Evolutionary conservation across 2,113 vertebrate species (phyloP).

Genomic region (Coryphaenoides rupestris): DNA sequence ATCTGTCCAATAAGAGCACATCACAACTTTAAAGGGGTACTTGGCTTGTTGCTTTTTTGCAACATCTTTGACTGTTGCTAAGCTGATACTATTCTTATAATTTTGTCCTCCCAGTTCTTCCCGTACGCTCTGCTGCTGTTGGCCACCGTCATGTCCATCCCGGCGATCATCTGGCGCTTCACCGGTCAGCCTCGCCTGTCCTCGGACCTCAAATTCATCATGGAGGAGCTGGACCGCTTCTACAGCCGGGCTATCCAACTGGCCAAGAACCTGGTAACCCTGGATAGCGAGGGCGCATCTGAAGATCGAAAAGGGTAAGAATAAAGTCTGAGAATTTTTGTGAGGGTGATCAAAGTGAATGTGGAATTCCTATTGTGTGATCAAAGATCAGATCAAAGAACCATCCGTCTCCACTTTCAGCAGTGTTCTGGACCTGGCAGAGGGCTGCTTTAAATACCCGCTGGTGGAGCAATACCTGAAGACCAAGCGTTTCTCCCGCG

Average conservation of each 20-base stretch:
- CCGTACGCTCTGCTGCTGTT: slow-evolving; percentile 88
- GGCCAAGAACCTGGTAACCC: slow-evolving; percentile 74
- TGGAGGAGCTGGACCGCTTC: slow-evolving; percentile 94
- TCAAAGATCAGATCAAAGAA: too few species aligned
- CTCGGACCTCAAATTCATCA: slow-evolving; percentile 92
- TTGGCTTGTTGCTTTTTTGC: too few species aligned
- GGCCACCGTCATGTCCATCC: slow-evolving; percentile 87
- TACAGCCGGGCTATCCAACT: slow-evolving; percentile 88
- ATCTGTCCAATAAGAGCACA: too few species aligned
- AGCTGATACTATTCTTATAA: not conserved
- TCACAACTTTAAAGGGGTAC: too few species aligned
- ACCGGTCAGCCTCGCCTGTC: slow-evolving; percentile 84
- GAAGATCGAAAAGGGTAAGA: slow-evolving; percentile 63
- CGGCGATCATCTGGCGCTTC: slow-evolving; percentile 87
- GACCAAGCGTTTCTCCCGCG: slow-evolving; percentile 78
- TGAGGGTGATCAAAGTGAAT: too few species aligned
- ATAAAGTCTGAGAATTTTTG: too few species aligned
- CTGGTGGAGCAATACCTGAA: slow-evolving; percentile 94
- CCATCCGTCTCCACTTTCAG: slow-evolving; percentile 19
- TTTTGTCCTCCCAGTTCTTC: slow-evolving; percentile 79
- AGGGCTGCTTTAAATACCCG: slow-evolving; percentile 88
- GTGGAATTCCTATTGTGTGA: too few species aligned
- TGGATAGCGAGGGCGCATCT: slow-evolving; percentile 61
- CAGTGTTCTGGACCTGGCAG: slow-evolving; percentile 82
- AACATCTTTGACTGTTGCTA: too few species aligned